Percentiles rank a stretch among this genome's conserved stretches.
These are phyloP conservation scores for Tortricodes alternella DNA, from an alignment of 2,888 invertebrate species.

Conservation along the genomic window DNA sequence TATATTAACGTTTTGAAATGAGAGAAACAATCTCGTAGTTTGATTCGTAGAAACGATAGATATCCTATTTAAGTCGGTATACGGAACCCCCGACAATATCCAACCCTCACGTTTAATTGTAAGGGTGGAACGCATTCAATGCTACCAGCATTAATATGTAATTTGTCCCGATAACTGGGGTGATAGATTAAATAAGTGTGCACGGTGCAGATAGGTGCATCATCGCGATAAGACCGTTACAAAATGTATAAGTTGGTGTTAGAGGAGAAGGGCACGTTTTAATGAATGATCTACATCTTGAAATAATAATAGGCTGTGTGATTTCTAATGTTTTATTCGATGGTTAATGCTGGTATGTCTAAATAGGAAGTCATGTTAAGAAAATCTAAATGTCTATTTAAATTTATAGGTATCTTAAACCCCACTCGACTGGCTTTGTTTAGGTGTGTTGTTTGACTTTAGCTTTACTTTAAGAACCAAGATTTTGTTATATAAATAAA, in stretches of 20 bases:
- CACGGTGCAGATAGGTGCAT: conserved; percentile 65
- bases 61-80: neutral
- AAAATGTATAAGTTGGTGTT: conserved; percentile 34
- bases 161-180: conserved; percentile 74
- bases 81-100: conserved; percentile 11
- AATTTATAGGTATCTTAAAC: too few species aligned
- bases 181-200: conserved; percentile 81
- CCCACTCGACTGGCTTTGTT: too few species aligned
- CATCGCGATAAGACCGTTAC: conserved; percentile 56
- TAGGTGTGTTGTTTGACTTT: too few species aligned
- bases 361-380: too few species aligned
- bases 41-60: neutral
- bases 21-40: too few species aligned
- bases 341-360: too few species aligned
- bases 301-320: too few species aligned
- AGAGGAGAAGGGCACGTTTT: conserved; percentile 5
- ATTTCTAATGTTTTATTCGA: too few species aligned
- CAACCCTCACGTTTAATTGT: conserved; percentile 30
- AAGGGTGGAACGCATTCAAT: conserved; percentile 69
- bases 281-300: neutral
- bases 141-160: conserved; percentile 75
- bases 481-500: too few species aligned
- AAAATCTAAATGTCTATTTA: too few species aligned
- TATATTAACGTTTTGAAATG: too few species aligned
- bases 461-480: too few species aligned